Conservation (phyloP, 2,113 vertebrate genomes). For the Morone saxatilis region DNA sequence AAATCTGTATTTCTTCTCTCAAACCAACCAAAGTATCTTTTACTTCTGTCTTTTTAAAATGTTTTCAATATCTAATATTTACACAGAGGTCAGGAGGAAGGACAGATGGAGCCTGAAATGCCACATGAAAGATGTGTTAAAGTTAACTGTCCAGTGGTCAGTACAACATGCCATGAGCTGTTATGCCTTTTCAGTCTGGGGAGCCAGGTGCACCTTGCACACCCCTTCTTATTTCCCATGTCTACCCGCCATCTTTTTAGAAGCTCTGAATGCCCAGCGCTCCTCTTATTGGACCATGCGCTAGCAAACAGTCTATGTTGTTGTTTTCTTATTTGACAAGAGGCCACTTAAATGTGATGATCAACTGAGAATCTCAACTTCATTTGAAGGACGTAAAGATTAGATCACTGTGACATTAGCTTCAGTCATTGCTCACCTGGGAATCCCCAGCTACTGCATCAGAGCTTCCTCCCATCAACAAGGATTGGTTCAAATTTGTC, state of each 20-base stretch:
- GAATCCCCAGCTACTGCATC: not conserved
- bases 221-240: not conserved
- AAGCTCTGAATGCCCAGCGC: not conserved
- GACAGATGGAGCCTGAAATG: not conserved
- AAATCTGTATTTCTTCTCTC: too few species aligned
- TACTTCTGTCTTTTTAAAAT: not conserved
- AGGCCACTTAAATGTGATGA: not conserved
- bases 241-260: slow-evolving; percentile 27
- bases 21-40: too few species aligned
- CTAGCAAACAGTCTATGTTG: not conserved
- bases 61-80: not conserved
- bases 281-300: not conserved
- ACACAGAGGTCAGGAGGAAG: not conserved
- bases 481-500: too few species aligned
- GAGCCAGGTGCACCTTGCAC: not conserved
- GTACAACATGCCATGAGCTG: not conserved
- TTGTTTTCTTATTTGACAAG: not conserved
- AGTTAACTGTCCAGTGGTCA: not conserved
- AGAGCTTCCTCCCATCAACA: not conserved
- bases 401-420: not conserved
- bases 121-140: not conserved
- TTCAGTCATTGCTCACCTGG: not conserved
- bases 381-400: not conserved
- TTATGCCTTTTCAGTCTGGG: not conserved
- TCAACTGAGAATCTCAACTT: not conserved